Evolutionary conservation across 2,888 invertebrate genomes (phyloP).

Genomic region (Orthosia gracilis): DNA sequence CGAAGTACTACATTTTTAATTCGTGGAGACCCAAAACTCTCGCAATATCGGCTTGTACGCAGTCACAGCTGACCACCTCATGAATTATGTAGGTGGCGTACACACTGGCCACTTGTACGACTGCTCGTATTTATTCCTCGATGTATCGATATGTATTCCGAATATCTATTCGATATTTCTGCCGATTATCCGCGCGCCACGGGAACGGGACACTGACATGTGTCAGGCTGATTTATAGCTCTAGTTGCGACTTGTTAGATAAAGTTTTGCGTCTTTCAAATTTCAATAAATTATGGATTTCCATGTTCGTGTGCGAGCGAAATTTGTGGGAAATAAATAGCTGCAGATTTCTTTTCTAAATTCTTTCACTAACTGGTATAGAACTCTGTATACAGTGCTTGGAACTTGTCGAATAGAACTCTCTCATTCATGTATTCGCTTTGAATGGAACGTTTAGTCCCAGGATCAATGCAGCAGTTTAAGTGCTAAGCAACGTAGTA

Average conservation of each 20-base stretch:
- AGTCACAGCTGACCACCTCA: conserved; percentile 62
- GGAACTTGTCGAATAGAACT: conserved; percentile 3
- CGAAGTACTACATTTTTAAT: conserved; percentile 66
- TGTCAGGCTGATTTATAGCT: conserved; percentile 62
- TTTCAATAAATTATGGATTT: conserved; percentile 49
- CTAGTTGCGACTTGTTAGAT: conserved; percentile 43
- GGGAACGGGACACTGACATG: conserved; percentile 61
- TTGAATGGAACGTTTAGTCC: conserved; percentile 23
- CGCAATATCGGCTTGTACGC: conserved; percentile 64
- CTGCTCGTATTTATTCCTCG: conserved; percentile 70
- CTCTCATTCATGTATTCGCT: background rate
- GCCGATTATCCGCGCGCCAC: conserved; percentile 61
- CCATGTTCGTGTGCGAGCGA: conserved; percentile 28
- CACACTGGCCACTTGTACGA: conserved; percentile 62
- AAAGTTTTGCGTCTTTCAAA: conserved; percentile 54
- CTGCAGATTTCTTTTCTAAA: conserved; percentile 21
- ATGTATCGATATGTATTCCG: conserved; percentile 68
- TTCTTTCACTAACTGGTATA: conserved; percentile 12
- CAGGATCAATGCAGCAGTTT: background rate
- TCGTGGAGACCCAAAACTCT: conserved; percentile 64
- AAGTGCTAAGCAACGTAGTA: background rate
- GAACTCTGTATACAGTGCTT: conserved; percentile 1
- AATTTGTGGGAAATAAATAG: conserved; percentile 37
- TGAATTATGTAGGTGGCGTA: conserved; percentile 69
- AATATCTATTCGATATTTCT: conserved; percentile 69